Base-by-base conservation (phyloP, 92 coral and sea anemone species). In the Desmophyllum pertusum region DNA sequence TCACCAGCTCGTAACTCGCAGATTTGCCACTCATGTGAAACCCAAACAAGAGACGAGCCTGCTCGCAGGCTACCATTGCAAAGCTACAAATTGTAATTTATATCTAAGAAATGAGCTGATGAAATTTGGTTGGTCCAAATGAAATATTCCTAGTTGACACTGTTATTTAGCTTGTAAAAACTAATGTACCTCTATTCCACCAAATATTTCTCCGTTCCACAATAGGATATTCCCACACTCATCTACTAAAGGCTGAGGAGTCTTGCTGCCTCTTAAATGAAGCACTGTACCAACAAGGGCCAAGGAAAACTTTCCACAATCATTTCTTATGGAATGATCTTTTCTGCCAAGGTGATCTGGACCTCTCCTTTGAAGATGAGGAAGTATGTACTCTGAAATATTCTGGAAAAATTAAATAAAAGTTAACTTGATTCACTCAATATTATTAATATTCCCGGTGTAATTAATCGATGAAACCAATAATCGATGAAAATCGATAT, bases 161-260 rank as follows among this genome's bases (percentile, higher is more conserved):
- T 37, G 21, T 42, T 72, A 8, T 11, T n/a, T 40, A 21, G 51
- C 31, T 72, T 19, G 17, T 1, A 37, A 0, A 11, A 29, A 66
- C 10, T 14, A 68, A 3, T 21, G 76, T n/a, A 95, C 98, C 85
- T 93, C 35, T 23, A 94, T n/a, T 2, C 99, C 99, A 72, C 87
- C 95, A 87, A 96, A 96, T 70, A 96, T 89, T 89, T 96, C 99
- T 51, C 99, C 99, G 89, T 96, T 96, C 99, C 99, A 96, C 17
- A 92, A 77, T 85, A 96, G 77, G 36, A 94, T 61, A 79, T 94
- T 96, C 18, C 98, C 98, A 41, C 33, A 18, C 14, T 82, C 87
- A 85, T 94, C 98, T 42, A 70, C 64, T 1, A 89, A 48, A 33
- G 99, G 99, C 74, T 96, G 99, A 33, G 90, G 80, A 31, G 98